Evolutionary conservation across 30 jellyfish, hydroid and myxozoan species (phyloP).

Genomic region (Turritopsis dohrnii): DNA sequence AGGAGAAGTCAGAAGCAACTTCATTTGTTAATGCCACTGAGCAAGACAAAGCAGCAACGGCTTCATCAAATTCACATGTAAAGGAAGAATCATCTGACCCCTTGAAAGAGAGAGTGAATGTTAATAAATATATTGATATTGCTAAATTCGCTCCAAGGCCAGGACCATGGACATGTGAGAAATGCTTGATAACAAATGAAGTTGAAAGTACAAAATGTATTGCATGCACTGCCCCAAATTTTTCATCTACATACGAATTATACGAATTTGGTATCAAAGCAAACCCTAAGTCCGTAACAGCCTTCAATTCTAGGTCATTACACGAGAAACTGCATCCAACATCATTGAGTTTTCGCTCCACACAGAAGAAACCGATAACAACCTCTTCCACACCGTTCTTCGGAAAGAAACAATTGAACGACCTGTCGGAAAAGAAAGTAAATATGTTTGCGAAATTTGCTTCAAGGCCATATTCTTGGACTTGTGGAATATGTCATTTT

Average conservation of each 20-base stretch:
- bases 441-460: slow-evolving; percentile 17
- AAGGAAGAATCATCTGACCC: neutral
- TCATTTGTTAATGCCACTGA: too few relatives aligned
- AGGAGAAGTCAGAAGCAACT: neutral
- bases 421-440: neutral
- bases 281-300: neutral
- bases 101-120: neutral
- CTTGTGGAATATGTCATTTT: slow-evolving; percentile 14
- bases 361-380: neutral
- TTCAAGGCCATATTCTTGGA: slow-evolving; percentile 14
- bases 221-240: slow-evolving; percentile 14
- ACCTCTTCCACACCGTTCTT: neutral
- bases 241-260: neutral
- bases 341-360: neutral
- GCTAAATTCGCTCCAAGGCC: slow-evolving; percentile 13
- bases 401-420: neutral
- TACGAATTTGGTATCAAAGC: neutral
- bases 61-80: neutral
- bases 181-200: slow-evolving; percentile 8
- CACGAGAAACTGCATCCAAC: neutral
- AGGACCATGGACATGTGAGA: slow-evolving; percentile 18
- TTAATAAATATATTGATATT: neutral
- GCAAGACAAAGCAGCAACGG: neutral
- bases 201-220: slow-evolving; percentile 1
- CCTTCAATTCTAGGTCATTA: neutral